Percentiles rank a stretch among this genome's conserved stretches.
phyloP scores from a whole-genome alignment of 2,888 invertebrate genomes.

The Rutpela maculata region DNA sequence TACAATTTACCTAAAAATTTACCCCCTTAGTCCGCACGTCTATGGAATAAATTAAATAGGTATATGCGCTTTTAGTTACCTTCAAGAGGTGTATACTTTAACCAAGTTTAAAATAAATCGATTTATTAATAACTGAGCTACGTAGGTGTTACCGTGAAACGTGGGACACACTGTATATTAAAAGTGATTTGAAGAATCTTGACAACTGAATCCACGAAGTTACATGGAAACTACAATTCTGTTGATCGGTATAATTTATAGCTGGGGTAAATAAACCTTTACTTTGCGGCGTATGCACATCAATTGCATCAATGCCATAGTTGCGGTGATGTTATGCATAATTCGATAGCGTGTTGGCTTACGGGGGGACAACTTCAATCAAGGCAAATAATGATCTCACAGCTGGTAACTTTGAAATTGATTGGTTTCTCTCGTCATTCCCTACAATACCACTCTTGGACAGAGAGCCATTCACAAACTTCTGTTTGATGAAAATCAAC shows the following conservation, averaged over 20 bases:
- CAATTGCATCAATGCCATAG: slow-evolving; percentile 7
- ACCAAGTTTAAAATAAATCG: no score
- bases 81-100: no score
- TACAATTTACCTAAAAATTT: no score
- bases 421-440: slow-evolving; percentile 33
- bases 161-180: no score
- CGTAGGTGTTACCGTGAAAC: no score
- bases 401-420: slow-evolving; percentile 34
- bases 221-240: no score
- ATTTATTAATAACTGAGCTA: no score
- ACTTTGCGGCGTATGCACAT: not conserved
- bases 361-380: slow-evolving; percentile 37
- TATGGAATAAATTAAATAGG: no score
- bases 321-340: slow-evolving; percentile 17
- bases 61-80: no score
- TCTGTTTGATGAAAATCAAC: slow-evolving; percentile 15
- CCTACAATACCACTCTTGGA: slow-evolving; percentile 12
- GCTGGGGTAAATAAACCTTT: not conserved
- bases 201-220: no score
- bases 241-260: not conserved
- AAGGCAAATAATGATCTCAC: slow-evolving; percentile 35
- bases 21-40: no score
- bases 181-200: no score
- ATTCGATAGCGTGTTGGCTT: slow-evolving; percentile 25
- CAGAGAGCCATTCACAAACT: slow-evolving; percentile 16